phyloP scores from a whole-genome alignment of 1,140 invertebrate species.

The Drosophila lacertosa region DNA sequence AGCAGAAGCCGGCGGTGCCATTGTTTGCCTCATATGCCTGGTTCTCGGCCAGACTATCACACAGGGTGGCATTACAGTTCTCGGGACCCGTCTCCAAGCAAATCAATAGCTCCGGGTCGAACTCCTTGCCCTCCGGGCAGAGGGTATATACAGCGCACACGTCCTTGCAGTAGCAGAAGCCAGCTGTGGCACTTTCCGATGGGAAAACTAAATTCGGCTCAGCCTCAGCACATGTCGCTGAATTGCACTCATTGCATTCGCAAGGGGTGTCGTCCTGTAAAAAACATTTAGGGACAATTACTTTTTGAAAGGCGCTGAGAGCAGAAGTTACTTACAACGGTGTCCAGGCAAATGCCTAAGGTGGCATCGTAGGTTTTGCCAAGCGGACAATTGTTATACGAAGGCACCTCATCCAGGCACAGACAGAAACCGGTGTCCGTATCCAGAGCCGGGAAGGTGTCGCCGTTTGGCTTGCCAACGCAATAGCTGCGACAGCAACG shows the following conservation, averaged over 20 bases:
- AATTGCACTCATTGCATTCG: constrained; percentile 26
- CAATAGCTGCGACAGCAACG: constrained; percentile 51
- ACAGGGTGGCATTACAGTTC: constrained; percentile 27
- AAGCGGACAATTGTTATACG: constrained; percentile 7
- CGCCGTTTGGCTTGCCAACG: constrained; percentile 31
- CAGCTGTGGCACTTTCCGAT: background rate
- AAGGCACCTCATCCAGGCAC: constrained; percentile 46
- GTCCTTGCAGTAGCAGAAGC: constrained; percentile 43
- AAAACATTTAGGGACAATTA: background rate
- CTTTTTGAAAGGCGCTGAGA: background rate
- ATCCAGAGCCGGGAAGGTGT: constrained; percentile 39
- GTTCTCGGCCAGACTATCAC: constrained; percentile 18
- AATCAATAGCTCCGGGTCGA: background rate
- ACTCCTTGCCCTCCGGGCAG: constrained; percentile 11
- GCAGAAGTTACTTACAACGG: constrained; percentile 4
- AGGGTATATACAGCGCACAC: constrained; percentile 9
- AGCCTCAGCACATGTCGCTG: background rate
- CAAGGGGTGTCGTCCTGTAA: background rate
- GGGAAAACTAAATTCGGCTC: background rate
- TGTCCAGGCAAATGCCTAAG: background rate
- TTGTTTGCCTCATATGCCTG: constrained; percentile 23
- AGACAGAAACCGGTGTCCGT: constrained; percentile 54
- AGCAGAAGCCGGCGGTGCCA: constrained; percentile 48
- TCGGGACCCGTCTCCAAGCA: constrained; percentile 38
- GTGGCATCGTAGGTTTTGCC: constrained; percentile 10